Conservation (phyloP, 2,113 vertebrate genomes). For the Brevimyrus niger region DNA sequence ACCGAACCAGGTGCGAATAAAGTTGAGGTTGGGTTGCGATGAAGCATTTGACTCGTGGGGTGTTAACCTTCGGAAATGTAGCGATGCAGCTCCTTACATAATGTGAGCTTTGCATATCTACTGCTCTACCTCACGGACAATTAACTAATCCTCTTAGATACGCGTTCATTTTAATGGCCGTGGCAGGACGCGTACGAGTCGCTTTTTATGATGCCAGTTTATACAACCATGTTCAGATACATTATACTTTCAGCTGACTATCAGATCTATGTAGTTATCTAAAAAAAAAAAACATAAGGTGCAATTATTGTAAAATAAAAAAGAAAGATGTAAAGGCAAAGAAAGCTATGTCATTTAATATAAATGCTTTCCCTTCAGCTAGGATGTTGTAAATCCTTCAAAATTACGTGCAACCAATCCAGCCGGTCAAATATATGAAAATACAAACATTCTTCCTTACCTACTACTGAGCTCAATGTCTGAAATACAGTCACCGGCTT, state of each 20-base stretch:
- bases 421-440: neutral
- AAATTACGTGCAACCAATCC: neutral
- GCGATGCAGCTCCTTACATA: neutral
- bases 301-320: neutral
- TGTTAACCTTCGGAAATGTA: neutral
- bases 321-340: neutral
- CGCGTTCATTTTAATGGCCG: neutral
- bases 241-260: neutral
- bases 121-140: neutral
- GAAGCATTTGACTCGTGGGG: neutral
- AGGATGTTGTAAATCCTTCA: neutral
- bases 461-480: neutral
- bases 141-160: slow-evolving; percentile 7
- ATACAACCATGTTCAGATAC: neutral
- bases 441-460: neutral
- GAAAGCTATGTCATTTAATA: neutral
- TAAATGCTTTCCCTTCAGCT: neutral
- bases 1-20: neutral
- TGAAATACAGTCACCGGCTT: neutral
- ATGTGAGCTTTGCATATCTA: neutral
- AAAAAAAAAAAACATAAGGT: neutral
- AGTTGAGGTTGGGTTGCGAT: neutral
- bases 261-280: neutral
- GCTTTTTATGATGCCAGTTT: neutral
- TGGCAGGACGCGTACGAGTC: neutral